Percentiles rank a stretch among this genome's conserved stretches.
These are phyloP conservation scores for Micropoecilia bifurca DNA, from an alignment of 2,797 vertebrate genomes.

Conservation along the genomic window DNA sequence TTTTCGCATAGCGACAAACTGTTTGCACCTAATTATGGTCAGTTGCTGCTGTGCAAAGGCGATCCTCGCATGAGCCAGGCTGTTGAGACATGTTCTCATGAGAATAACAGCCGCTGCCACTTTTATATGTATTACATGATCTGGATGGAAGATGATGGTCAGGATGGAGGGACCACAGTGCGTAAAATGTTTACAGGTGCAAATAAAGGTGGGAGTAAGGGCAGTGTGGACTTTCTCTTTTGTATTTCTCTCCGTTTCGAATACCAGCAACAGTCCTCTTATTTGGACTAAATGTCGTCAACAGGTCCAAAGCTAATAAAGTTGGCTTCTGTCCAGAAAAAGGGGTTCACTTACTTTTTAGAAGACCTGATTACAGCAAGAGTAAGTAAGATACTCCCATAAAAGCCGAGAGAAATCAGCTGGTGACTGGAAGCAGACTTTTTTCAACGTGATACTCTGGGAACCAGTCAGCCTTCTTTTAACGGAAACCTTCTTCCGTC, in stretches of 20 bases:
- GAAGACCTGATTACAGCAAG: too few species aligned
- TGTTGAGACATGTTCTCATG: conserved; percentile 29
- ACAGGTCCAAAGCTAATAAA: not conserved
- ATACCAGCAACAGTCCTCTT: not conserved
- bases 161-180: conserved; percentile 15
- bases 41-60: conserved; percentile 67
- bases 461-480: conserved; percentile 62
- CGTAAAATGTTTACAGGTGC: conserved; percentile 42
- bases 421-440: not conserved
- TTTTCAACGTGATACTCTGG: conserved; percentile 8
- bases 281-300: not conserved
- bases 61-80: conserved; percentile 12
- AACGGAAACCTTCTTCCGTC: conserved; percentile 56
- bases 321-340: not conserved
- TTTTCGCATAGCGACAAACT: conserved; percentile 76
- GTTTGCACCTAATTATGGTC: conserved; percentile 87
- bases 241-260: not conserved
- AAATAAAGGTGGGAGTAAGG: conserved; percentile 43
- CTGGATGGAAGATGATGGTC: conserved; percentile 14
- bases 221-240: conserved; percentile 30
- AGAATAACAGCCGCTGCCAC: conserved; percentile 22
- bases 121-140: conserved; percentile 16
- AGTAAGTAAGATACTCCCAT: not conserved
- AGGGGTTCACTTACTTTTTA: not conserved
- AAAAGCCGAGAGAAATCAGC: not conserved